A percentile compares a stretch with the other conserved stretches of the same genome.
Conservation (phyloP, 2,888 invertebrate genomes). For the Pardosa pseudoannulata region DNA sequence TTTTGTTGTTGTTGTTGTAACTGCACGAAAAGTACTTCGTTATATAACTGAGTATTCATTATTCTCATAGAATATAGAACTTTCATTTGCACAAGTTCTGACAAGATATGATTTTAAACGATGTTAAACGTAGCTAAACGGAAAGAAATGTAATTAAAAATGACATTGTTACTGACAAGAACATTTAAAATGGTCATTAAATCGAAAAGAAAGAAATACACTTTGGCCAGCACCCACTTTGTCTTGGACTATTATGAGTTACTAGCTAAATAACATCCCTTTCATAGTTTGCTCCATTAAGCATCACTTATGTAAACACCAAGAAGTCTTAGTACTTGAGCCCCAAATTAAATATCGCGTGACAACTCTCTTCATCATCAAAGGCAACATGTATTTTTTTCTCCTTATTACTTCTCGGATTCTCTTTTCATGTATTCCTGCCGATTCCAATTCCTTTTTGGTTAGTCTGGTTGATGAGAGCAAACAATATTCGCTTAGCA, state of each 20-base stretch:
- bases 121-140: no score
- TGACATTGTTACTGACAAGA: no score
- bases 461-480: conserved; percentile 48
- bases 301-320: conserved; percentile 17
- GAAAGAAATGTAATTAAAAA: no score
- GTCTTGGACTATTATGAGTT: not conserved
- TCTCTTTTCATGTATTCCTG: conserved; percentile 40
- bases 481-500: conserved; percentile 36
- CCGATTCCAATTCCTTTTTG: conserved; percentile 45
- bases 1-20: no score
- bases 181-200: not conserved
- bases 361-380: conserved; percentile 7
- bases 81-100: no score
- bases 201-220: not conserved
- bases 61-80: no score
- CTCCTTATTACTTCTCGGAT: conserved; percentile 17
- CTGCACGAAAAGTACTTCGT: no score
- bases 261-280: not conserved
- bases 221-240: not conserved
- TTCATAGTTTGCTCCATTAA: conserved; percentile 4
- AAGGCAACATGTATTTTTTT: conserved; percentile 9
- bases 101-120: no score
- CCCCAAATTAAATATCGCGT: conserved; percentile 34
- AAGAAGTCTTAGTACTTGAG: not conserved
- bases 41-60: no score